Evolutionary conservation across 1,140 invertebrate species (phyloP).

Genomic region (Apis dorsata): DNA sequence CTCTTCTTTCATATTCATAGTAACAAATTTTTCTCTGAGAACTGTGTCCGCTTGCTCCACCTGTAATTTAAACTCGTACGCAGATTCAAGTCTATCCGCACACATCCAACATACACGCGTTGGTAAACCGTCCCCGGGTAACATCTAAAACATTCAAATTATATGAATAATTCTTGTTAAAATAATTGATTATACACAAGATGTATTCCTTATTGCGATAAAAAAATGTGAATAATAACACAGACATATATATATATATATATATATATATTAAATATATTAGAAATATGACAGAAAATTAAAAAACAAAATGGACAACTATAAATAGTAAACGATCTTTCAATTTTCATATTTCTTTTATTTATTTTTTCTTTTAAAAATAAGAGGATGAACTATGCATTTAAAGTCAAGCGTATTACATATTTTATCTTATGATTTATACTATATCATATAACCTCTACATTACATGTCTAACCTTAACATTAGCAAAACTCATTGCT

Average conservation of each 20-base stretch:
- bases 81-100: conserved; percentile 82
- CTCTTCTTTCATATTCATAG: conserved; percentile 74
- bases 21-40: conserved; percentile 80
- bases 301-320: not conserved
- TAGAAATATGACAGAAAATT: not conserved
- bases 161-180: not conserved
- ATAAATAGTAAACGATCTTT: not conserved
- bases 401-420: not conserved
- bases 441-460: conserved; percentile 63
- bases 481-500: conserved; percentile 76
- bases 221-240: not conserved
- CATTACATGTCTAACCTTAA: conserved; percentile 76
- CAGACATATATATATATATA: too few species aligned
- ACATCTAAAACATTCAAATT: conserved; percentile 71
- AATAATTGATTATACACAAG: not conserved
- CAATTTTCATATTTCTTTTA: not conserved
- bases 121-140: conserved; percentile 83
- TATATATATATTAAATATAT: too few species aligned
- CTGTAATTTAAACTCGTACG: conserved; percentile 84
- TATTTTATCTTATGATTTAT: not conserved
- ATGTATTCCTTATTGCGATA: not conserved
- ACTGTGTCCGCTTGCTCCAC: conserved; percentile 83
- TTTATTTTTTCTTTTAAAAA: too few species aligned
- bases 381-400: not conserved
- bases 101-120: conserved; percentile 83